Evolutionary conservation across 2,888 invertebrate genomes (phyloP).

Genomic region (Melipona beecheii): DNA sequence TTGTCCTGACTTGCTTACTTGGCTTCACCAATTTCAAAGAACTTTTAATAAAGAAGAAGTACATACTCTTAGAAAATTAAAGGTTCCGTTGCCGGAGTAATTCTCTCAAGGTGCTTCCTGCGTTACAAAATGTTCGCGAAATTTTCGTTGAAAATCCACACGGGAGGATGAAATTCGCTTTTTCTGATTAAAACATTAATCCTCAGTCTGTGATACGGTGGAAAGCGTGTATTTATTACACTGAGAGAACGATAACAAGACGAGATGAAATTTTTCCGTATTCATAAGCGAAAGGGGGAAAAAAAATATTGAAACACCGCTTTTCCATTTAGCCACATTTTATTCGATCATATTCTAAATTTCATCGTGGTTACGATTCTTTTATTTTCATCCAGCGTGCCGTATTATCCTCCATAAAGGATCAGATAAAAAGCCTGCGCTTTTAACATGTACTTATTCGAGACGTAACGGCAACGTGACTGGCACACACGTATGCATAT

Average conservation of each 20-base stretch:
- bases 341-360: constrained; percentile 18
- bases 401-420: constrained; percentile 37
- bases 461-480: constrained; percentile 22
- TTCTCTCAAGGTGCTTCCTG: not conserved
- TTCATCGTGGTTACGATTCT: not conserved
- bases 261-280: not conserved
- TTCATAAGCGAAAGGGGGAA: not conserved
- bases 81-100: constrained; percentile 26
- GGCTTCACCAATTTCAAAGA: not conserved
- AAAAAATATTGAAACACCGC: not conserved
- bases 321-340: constrained; percentile 18
- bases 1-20: not conserved
- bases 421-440: constrained; percentile 27
- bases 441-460: constrained; percentile 27
- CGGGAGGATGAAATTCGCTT: not conserved
- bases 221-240: not conserved
- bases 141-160: not conserved
- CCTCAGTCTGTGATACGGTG: no score
- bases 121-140: not conserved
- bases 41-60: constrained; percentile 42
- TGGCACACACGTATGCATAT: constrained; percentile 15
- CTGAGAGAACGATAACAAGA: not conserved
- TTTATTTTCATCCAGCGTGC: constrained; percentile 14
- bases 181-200: constrained; percentile 9
- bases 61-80: constrained; percentile 39